A percentile compares a stretch with the other conserved stretches of the same genome.
Evolutionary conservation across 2,113 vertebrate species (phyloP).

Genomic region (Rhineura floridana): DNA sequence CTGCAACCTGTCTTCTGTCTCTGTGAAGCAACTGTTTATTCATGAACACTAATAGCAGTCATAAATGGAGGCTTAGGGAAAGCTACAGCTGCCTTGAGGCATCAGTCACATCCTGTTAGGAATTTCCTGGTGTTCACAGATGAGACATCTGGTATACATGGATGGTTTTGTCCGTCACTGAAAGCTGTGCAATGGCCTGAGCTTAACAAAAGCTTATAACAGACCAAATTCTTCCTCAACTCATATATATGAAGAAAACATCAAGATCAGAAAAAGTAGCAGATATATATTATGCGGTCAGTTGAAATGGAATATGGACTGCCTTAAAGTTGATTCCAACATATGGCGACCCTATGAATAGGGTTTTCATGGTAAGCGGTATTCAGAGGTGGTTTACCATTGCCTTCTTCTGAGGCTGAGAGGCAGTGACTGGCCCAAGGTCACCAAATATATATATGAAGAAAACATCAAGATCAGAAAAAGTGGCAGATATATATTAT

Average conservation of each 20-base stretch:
- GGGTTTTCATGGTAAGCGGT: too few relatives aligned
- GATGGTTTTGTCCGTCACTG: conserved; percentile 35
- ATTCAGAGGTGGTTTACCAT: too few relatives aligned
- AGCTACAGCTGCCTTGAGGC: conserved; percentile 1
- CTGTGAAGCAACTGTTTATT: conserved; percentile 9
- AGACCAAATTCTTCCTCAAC: conserved; percentile 8
- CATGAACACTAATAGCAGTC: conserved; percentile 32
- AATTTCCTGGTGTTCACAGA: conserved; percentile 6
- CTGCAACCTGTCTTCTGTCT: neutral
- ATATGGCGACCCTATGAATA: too few relatives aligned
- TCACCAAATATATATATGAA: neutral
- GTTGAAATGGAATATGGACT: too few relatives aligned
- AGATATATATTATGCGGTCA: too few relatives aligned
- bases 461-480: neutral
- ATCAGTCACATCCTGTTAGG: conserved; percentile 37
- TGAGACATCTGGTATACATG: conserved; percentile 41
- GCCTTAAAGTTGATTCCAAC: too few relatives aligned
- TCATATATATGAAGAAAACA: neutral
- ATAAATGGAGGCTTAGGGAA: conserved; percentile 37
- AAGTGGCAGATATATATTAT: neutral
- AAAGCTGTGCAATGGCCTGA: conserved; percentile 12
- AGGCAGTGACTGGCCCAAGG: too few relatives aligned
- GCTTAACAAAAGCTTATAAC: conserved; percentile 24
- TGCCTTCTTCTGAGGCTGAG: too few relatives aligned
- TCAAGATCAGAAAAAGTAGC: neutral